These are phyloP conservation scores for Scaptomyza flava DNA, from an alignment of 2,888 invertebrate species.

Conservation along the genomic window DNA sequence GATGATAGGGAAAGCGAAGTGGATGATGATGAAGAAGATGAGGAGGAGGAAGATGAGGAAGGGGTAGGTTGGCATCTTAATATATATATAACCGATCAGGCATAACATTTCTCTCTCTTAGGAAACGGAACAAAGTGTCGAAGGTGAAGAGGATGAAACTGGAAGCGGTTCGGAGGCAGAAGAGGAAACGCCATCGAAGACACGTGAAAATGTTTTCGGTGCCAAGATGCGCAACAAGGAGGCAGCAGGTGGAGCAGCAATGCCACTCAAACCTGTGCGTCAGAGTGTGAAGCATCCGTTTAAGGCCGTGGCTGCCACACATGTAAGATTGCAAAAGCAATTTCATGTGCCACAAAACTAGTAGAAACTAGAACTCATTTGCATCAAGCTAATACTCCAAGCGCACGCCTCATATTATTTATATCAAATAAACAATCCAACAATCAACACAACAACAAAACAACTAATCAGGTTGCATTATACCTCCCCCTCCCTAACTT, in stretches of 20 bases:
- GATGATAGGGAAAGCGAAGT: conserved; percentile 63
- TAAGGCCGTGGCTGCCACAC: conserved; percentile 79
- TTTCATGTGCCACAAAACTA: conserved; percentile 79
- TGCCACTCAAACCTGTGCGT: conserved; percentile 50
- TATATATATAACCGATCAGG: background rate
- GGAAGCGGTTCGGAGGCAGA: conserved; percentile 62
- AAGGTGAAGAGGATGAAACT: conserved; percentile 73
- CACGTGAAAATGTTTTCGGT: conserved; percentile 66
- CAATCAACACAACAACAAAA: conserved; percentile 22
- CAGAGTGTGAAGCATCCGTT: conserved; percentile 74
- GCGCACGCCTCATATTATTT: conserved; percentile 55
- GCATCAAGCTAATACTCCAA: conserved; percentile 14
- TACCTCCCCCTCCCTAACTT: background rate
- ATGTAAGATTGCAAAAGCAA: conserved; percentile 82
- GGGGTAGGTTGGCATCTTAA: background rate
- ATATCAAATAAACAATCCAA: conserved; percentile 66
- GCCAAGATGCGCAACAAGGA: conserved; percentile 62
- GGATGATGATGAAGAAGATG: conserved; percentile 61
- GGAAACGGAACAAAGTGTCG: conserved; percentile 64
- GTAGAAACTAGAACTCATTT: conserved; percentile 37
- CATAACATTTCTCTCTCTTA: conserved; percentile 2
- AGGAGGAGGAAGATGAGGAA: conserved; percentile 52
- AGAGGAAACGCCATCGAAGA: conserved; percentile 14
- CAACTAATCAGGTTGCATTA: conserved; percentile 58
- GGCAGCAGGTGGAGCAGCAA: background rate